Conservation (phyloP, 2,113 vertebrate genomes). For the Paramisgurnus dabryanus region DNA sequence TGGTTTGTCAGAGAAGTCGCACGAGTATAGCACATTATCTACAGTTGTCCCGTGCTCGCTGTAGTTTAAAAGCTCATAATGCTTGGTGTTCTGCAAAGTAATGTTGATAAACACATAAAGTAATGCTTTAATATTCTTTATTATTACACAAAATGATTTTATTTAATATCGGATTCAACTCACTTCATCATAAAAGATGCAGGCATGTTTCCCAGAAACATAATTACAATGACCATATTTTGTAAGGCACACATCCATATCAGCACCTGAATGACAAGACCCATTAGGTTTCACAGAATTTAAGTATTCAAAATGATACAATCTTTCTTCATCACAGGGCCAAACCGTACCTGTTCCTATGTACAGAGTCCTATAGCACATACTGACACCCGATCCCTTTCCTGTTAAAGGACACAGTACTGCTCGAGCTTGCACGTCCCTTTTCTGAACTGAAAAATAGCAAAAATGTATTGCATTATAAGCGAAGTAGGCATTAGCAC, state of each 20-base stretch:
- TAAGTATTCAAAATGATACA: not conserved
- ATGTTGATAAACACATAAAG: not conserved
- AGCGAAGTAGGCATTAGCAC: too few species aligned
- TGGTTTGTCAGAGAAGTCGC: slow-evolving; percentile 96
- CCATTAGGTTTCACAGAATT: not conserved
- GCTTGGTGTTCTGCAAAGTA: slow-evolving; percentile 87
- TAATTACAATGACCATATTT: slow-evolving; percentile 98
- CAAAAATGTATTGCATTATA: slow-evolving; percentile 1
- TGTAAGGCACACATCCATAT: slow-evolving; percentile 99
- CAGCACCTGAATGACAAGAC: slow-evolving; percentile 81
- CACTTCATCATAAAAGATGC: slow-evolving; percentile 98
- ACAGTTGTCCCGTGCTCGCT: slow-evolving; percentile 97
- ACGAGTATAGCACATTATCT: slow-evolving; percentile 97
- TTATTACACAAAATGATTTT: not conserved
- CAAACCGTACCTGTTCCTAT: slow-evolving; percentile 87
- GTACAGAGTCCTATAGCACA: slow-evolving; percentile 97
- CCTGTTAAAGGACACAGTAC: slow-evolving; percentile 94
- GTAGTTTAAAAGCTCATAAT: slow-evolving; percentile 99
- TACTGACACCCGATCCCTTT: slow-evolving; percentile 86
- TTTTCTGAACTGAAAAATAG: slow-evolving; percentile 78
- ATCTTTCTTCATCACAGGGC: not conserved
- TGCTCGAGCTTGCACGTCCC: slow-evolving; percentile 90
- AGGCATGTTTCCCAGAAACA: slow-evolving; percentile 96
- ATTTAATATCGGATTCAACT: not conserved
- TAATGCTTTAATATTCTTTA: not conserved